A percentile compares a stretch with the other conserved stretches of the same genome.
Conservation (phyloP, 2,113 vertebrate genomes). For the Podilymbus podiceps region DNA sequence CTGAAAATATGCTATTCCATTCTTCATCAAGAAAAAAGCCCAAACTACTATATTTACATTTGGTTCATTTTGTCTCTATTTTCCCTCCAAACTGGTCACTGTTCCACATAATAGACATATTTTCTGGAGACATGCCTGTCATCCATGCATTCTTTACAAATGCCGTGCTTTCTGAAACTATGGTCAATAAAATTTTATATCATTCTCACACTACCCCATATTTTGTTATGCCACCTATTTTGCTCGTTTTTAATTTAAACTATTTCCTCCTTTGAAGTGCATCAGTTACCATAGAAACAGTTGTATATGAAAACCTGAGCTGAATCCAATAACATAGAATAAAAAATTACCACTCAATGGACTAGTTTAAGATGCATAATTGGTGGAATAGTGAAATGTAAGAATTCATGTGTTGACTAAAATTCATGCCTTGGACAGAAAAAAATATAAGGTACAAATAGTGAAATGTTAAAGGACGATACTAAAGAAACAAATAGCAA, state of each 20-base stretch:
- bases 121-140: background rate
- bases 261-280: background rate
- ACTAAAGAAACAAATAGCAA: background rate
- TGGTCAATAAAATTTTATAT: background rate
- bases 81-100: background rate
- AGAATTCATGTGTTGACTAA: background rate
- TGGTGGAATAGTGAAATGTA: background rate
- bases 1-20: too few relatives aligned
- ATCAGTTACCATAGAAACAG: slow-evolving; percentile 19
- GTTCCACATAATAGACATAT: background rate
- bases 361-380: background rate
- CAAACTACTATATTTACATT: background rate
- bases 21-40: background rate
- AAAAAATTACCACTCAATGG: background rate
- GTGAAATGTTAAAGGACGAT: background rate
- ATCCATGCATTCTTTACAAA: background rate
- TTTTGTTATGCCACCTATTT: background rate
- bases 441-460: background rate
- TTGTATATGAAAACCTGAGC: background rate
- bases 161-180: background rate
- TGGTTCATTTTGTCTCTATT: background rate
- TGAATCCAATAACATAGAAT: background rate
- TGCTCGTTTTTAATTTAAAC: background rate
- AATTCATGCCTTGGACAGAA: background rate
- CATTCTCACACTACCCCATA: background rate